Base-by-base conservation (phyloP, 2,113 vertebrate species). In the Thryonomys swinderianus region DNA sequence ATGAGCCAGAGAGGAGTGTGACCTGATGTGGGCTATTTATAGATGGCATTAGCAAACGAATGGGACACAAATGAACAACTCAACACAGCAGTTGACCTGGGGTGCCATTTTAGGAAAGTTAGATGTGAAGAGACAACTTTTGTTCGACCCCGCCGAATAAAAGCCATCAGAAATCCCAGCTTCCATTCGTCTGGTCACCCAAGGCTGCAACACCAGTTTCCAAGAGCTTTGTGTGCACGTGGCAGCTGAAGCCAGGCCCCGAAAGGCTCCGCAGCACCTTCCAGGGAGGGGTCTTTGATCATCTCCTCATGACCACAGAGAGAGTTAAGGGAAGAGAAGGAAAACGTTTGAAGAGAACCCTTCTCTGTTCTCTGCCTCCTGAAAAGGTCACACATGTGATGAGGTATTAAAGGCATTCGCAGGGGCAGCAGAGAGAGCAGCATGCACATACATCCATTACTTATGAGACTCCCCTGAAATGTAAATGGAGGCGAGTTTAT, bases 401-500 rank as follows among this genome's bases (percentile, higher is more conserved):
- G 91, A 96, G 85, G 95, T 96, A 97, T 96, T 97, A 96, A 97
- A 97, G 90, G 95, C 89, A 32, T 59, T 82, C 45, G 57, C 48
- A 34, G 80, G 97, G 93, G 79, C 88, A 78, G 95, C 78, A 53
- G 78, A 92, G 94, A 91, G 32, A 40, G 85, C 61, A 57, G 96
- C 97, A 97, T 98, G 95, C 85, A 94, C 93, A 90, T 98, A 91
- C 98, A 98, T 98, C 93, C 93, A 98, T 98, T 98, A 98, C 97
- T 98, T 98, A 98, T 97, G 92, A 98, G 96, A 96, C 86, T 97
- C 97, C 85, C 90, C 96, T 95, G 97, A 97, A 97, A 98, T 98
- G 97, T 98, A 98, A 98, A 98, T 98, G 76, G 97, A 90, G 97
- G 97, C 12, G 2, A 97, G 96, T 98, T 98, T 64, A 1, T 96